Evolutionary conservation across 2,888 invertebrate species (phyloP).

Genomic region (Erpobdella octoculata): DNA sequence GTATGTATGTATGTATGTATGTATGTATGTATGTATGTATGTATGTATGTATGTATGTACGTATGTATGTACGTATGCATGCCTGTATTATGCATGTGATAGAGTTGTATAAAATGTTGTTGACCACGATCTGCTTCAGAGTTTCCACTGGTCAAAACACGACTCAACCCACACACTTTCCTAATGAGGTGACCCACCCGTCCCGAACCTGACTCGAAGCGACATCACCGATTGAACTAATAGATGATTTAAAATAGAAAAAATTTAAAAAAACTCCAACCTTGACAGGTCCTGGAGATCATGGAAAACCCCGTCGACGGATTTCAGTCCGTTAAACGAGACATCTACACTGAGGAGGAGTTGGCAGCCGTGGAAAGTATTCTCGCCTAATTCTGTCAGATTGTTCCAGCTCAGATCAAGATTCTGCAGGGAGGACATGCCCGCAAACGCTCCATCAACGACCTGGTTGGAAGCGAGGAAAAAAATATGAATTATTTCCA

Average conservation of each 20-base stretch:
- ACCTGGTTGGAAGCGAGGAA: too few species aligned
- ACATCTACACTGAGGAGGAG: slow-evolving; percentile 32
- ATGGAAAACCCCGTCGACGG: slow-evolving; percentile 33
- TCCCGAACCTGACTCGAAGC: too few species aligned
- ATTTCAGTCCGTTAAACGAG: slow-evolving; percentile 30
- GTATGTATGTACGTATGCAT: background rate
- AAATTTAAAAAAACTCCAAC: too few species aligned
- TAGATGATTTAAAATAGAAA: too few species aligned
- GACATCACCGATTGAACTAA: too few species aligned
- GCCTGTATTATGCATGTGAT: background rate
- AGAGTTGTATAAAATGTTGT: too few species aligned
- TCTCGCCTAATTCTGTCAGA: slow-evolving; percentile 21
- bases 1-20: slow-evolving; percentile 17
- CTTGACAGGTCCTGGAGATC: slow-evolving; percentile 31
- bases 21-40: slow-evolving; percentile 19
- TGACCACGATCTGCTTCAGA: too few species aligned
- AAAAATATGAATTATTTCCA: too few species aligned
- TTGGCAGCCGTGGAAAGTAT: slow-evolving; percentile 29
- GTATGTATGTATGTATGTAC: too few species aligned
- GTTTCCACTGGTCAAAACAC: too few species aligned
- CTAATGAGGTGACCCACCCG: too few species aligned
- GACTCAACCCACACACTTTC: too few species aligned
- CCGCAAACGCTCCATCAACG: slow-evolving; percentile 32
- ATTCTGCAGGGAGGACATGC: slow-evolving; percentile 29
- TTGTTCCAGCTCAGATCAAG: slow-evolving; percentile 34